phyloP scores from a whole-genome alignment of 2,113 vertebrate species.

The Hipposideros armiger region DNA sequence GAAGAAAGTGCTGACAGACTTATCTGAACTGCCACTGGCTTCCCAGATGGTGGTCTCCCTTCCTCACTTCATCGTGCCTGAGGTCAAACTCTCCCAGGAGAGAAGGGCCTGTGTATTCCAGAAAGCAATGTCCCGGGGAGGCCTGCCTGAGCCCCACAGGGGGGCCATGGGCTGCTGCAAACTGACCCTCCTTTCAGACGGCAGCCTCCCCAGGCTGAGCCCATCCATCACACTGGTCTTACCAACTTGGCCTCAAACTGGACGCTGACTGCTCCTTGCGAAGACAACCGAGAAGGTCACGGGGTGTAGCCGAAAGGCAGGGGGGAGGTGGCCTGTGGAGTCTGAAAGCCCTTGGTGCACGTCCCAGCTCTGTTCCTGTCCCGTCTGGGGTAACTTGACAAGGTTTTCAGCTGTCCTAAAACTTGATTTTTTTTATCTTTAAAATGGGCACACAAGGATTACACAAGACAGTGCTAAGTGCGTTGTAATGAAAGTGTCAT shows the following conservation, averaged over 20 bases:
- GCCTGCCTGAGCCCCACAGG: background rate
- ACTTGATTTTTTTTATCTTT: background rate
- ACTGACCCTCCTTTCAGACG: background rate
- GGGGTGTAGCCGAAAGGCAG: background rate
- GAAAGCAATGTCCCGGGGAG: background rate
- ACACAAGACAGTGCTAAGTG: background rate
- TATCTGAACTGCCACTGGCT: background rate
- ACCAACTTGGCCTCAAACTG: background rate
- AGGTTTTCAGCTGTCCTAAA: background rate
- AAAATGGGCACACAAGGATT: background rate
- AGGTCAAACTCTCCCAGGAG: background rate
- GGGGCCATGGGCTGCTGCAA: background rate
- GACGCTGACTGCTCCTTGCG: rapidly evolving
- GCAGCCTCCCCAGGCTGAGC: background rate
- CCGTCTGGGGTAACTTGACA: background rate
- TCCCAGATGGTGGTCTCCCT: background rate
- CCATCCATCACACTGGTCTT: background rate
- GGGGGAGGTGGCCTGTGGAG: rapidly evolving
- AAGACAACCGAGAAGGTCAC: rapidly evolving
- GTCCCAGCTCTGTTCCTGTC: background rate
- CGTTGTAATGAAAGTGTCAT: background rate
- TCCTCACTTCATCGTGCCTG: rapidly evolving
- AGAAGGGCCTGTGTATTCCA: background rate
- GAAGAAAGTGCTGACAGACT: too few relatives aligned
- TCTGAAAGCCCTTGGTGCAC: background rate